Conservation (phyloP, 2,888 invertebrate species). For the Euclidia mi region DNA sequence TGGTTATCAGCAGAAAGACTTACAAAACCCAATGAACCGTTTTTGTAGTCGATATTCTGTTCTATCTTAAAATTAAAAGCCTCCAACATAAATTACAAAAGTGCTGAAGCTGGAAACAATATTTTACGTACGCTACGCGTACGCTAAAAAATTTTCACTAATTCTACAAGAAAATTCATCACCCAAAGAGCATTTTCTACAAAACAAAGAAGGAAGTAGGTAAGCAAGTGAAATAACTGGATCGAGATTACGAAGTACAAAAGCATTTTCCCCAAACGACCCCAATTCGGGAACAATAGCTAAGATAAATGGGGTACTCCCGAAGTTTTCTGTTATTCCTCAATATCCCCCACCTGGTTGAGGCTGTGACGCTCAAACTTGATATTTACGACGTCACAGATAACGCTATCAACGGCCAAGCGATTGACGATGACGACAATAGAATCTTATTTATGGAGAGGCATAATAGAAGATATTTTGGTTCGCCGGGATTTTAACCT, state of each 20-base stretch:
- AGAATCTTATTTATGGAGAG: slow-evolving; percentile 36
- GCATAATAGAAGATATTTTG: slow-evolving; percentile 24
- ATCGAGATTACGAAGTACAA: slow-evolving; percentile 64
- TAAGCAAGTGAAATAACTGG: slow-evolving; percentile 57
- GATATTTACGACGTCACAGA: slow-evolving; percentile 57
- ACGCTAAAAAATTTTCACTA: slow-evolving; percentile 16
- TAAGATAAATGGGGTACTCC: slow-evolving; percentile 71
- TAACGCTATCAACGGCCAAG: slow-evolving; percentile 47
- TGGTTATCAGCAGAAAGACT: too few species aligned
- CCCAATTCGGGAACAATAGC: slow-evolving; percentile 67
- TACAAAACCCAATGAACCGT: too few species aligned
- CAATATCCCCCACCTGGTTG: slow-evolving; percentile 64
- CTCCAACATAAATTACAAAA: too few species aligned
- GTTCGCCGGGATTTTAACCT: slow-evolving; percentile 12
- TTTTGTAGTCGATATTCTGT: too few species aligned
- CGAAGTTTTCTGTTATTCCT: slow-evolving; percentile 60
- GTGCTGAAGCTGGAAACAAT: not conserved
- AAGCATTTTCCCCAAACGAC: slow-evolving; percentile 57
- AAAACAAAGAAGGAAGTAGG: slow-evolving; percentile 46
- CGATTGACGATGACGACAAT: slow-evolving; percentile 44
- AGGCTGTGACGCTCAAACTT: slow-evolving; percentile 46
- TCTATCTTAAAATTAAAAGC: too few species aligned
- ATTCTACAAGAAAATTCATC: slow-evolving; percentile 32
- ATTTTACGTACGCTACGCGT: not conserved
- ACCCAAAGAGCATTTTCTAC: slow-evolving; percentile 35